Base-by-base conservation (phyloP, 2,113 vertebrate species). In the Ctenodactylus gundi region DNA sequence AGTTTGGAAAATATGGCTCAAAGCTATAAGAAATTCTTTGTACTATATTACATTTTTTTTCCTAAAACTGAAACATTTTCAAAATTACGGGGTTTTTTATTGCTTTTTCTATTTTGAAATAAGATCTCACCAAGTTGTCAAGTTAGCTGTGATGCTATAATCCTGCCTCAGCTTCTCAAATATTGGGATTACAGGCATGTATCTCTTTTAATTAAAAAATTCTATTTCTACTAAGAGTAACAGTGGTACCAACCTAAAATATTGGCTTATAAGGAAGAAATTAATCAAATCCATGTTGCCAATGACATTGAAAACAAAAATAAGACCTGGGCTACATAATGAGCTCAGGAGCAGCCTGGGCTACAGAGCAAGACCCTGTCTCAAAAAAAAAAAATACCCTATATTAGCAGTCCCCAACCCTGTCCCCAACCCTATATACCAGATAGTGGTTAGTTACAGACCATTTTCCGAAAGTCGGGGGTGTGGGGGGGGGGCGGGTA, bases 251-350 rank as follows among this genome's bases (percentile, higher is more conserved):
- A 60, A 82, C 18, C 88, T 7, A 91, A 88, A 94, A 83, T 49
- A 75, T 6, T 94, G 36, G 21, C 70, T 93, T 90, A 88, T 88
- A 93, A 88, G 49, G n/a, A 86, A 93, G 58, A 85, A 93, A 85
- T 44, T 53, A 80, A 94, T 84, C n/a, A 70, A 88, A 94, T 87
- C 25, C 68, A 88, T 65, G n/a, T 12, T 90, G 34, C 25, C 73
- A 95, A 65, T 85, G 34, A 93, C 94, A 93, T 77, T 6, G 88
- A 44, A 89, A 97, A 81, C 21, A 89, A 82, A 92, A 76, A 34
- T 55, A 82, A 41, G 58, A n/a, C n/a, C n/a, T n/a, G n/a, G n/a
- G n/a, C n/a, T n/a, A n/a, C n/a, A n/a, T n/a, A n/a, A n/a, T n/a
- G n/a, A n/a, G n/a, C n/a, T n/a, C n/a, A n/a, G n/a, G n/a, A n/a